Base-by-base conservation (phyloP, 2,888 invertebrate genomes). In the Ormyrus pomaceus region DNA sequence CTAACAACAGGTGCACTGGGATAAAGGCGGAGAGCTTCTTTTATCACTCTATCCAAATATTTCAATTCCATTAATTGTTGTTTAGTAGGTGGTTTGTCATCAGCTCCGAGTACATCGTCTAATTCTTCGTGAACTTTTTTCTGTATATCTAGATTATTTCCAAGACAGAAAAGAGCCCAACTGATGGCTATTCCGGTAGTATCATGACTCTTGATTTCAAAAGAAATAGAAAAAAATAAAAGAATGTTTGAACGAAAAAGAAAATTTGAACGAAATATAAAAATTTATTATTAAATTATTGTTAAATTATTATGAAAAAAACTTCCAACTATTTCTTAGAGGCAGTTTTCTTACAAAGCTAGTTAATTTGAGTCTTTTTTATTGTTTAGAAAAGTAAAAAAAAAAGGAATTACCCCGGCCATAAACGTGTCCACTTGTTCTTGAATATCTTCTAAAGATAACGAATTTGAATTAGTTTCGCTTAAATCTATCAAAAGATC, bases 361-460 rank as follows among this genome's bases (percentile, higher is more conserved):
- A 19, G 19, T 19, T 19, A 19, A 19, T 19, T 19, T 19, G 19
- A 19, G 19, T 19, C 19, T n/a, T 58, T n/a, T 58, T 58, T 13
- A 13, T 7, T 13, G 2, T 61, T 61, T 19, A 77, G n/a, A 64
- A 0, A 78, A 58, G 6, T 65, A 10, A 50, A 61, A 45, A 5
- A 2, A 19, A 19, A 19, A 19, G 46, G 13, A 51, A 50, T 53
- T 87, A 94, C 94, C 88, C 93, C 95, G 88, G 95, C 95, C 93
- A 95, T 94, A 84, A 95, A 95, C 0, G 95, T 95, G 83, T 95
- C 94, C 0, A 95, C 94, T 69, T 79, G 59, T 55, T 79, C 59
- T 11, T 64, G 55, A 45, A 79, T 51, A 13, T 79, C 69, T 45
- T 68, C n/a, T 7, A 62, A 10, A 11, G 79, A 68, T n/a, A 74